Conservation (phyloP, 1,140 invertebrate genomes). For the Bradynema listronoti region DNA sequence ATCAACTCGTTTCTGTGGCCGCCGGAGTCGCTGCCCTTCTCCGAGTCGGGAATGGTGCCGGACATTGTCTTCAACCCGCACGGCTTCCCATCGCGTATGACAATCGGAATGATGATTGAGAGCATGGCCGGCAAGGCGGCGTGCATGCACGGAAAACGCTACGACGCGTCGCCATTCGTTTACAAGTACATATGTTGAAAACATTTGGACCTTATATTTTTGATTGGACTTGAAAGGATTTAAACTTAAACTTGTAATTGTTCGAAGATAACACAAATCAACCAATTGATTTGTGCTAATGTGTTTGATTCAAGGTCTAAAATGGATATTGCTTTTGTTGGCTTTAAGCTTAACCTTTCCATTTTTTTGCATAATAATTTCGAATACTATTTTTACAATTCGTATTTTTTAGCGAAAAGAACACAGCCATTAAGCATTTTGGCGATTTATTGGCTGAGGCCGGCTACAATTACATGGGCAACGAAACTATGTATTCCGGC, state of each 20-base stretch:
- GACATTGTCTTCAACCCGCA: constrained; percentile 64
- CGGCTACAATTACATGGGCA: constrained; percentile 93
- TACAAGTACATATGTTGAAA: constrained; percentile 63
- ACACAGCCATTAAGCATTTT: constrained; percentile 90
- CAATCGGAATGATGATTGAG: constrained; percentile 99
- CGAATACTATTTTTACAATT: no score
- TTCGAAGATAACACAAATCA: no score
- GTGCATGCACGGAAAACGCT: constrained; percentile 77
- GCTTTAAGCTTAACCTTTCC: no score
- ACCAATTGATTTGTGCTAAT: no score
- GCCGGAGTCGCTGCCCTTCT: constrained; percentile 87
- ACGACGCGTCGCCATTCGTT: constrained; percentile 91
- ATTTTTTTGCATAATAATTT: no score
- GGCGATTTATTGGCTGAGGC: constrained; percentile 76
- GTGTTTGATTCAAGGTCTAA: no score
- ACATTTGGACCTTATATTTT: no score
- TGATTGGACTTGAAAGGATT: no score
- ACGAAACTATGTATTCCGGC: constrained; percentile 76
- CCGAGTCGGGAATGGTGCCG: constrained; percentile 84
- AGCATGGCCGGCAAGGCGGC: constrained; percentile 94
- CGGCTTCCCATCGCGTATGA: constrained; percentile 97
- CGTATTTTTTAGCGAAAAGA: constrained; percentile 69
- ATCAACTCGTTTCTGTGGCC: constrained; percentile 89
- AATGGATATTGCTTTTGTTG: no score
- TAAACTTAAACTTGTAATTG: no score